These are phyloP conservation scores for Ptychoptera albimana DNA, from an alignment of 2,888 invertebrate genomes.

Conservation along the genomic window DNA sequence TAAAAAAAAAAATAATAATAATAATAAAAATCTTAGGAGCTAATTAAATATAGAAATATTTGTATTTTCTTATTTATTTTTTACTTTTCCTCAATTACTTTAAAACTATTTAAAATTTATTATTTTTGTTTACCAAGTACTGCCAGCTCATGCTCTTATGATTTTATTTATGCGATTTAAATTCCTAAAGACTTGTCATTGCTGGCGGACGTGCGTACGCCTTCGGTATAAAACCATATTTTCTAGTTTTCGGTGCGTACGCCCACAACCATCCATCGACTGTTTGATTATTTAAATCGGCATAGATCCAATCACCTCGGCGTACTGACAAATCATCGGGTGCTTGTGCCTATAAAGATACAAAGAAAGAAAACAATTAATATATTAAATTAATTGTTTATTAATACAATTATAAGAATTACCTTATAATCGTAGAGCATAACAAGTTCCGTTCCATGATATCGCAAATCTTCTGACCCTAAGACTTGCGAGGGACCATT, in stretches of 20 bases:
- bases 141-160: too few species aligned
- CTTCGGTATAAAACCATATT: conserved; percentile 91
- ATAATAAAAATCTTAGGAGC: too few species aligned
- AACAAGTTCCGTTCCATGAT: conserved; percentile 80
- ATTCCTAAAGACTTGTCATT: conserved; percentile 49
- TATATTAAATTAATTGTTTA: background rate
- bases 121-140: too few species aligned
- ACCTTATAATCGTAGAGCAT: conserved; percentile 92
- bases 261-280: conserved; percentile 93
- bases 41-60: too few species aligned
- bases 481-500: conserved; percentile 15
- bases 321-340: conserved; percentile 83
- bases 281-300: conserved; percentile 82
- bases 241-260: conserved; percentile 80
- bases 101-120: too few species aligned
- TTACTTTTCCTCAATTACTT: too few species aligned
- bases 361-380: too few species aligned
- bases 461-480: conserved; percentile 47
- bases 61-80: too few species aligned
- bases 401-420: conserved; percentile 8
- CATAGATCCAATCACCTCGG: conserved; percentile 90
- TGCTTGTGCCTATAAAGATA: conserved; percentile 65
- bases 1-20: too few species aligned
- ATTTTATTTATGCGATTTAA: too few species aligned
- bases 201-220: conserved; percentile 86